Conservation (phyloP, 2,888 invertebrate species). For the Cerastis rubricosa region DNA sequence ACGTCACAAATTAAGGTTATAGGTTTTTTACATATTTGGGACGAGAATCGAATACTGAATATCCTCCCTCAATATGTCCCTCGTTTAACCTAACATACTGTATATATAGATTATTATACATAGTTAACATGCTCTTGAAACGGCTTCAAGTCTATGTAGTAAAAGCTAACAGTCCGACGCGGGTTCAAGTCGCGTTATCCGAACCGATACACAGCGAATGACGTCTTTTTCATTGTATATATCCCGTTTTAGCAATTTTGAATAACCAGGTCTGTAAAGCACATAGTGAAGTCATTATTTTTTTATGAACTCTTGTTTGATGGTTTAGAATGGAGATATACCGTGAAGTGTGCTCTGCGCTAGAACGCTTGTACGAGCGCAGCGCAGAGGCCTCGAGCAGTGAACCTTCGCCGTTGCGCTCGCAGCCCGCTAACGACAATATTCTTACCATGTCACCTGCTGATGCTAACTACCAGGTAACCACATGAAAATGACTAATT, state of each 20-base stretch:
- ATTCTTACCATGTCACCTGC: conserved; percentile 82
- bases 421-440: conserved; percentile 74
- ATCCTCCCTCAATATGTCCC: too few relatives aligned
- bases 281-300: background rate
- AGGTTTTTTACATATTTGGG: too few relatives aligned
- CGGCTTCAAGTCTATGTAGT: background rate
- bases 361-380: conserved; percentile 93
- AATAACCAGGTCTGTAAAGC: background rate
- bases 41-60: too few relatives aligned
- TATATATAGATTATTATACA: too few relatives aligned
- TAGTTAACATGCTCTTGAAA: background rate
- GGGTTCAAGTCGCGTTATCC: background rate
- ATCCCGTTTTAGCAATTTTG: background rate
- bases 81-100: too few relatives aligned
- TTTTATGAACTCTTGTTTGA: background rate
- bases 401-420: conserved; percentile 80
- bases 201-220: background rate
- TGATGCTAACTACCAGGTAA: conserved; percentile 87
- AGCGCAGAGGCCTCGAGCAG: conserved; percentile 86
- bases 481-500: background rate
- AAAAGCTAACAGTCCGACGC: background rate
- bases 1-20: too few relatives aligned
- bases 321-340: conserved; percentile 95
- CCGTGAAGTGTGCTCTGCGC: conserved; percentile 95
- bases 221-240: background rate